Conservation (phyloP, 2,888 invertebrate species). For the Zootermopsis nevadensis region DNA sequence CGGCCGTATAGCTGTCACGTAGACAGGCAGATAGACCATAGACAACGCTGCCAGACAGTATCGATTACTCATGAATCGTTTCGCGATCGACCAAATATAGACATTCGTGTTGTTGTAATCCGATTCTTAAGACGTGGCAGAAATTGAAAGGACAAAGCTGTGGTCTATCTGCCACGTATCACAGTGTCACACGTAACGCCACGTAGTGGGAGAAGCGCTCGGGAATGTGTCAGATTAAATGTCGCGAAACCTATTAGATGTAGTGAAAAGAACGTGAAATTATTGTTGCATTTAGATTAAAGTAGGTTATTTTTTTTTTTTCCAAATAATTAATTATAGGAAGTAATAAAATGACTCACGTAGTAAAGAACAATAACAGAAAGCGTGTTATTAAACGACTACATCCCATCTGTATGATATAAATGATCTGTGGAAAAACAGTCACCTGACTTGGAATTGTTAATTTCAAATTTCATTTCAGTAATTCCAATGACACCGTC, state of each 20-base stretch:
- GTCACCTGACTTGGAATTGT: too few species aligned
- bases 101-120: too few species aligned
- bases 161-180: background rate
- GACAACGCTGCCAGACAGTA: background rate
- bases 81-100: too few species aligned
- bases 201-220: conserved; percentile 4
- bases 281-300: conserved; percentile 41
- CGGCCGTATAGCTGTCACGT: background rate
- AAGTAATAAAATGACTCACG: conserved; percentile 2
- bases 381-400: too few species aligned
- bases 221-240: background rate
- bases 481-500: too few species aligned
- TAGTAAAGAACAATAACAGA: background rate
- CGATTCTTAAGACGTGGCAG: too few species aligned
- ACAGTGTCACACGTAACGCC: background rate
- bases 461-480: too few species aligned
- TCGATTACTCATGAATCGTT: too few species aligned
- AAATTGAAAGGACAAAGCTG: background rate
- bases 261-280: conserved; percentile 10
- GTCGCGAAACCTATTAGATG: background rate
- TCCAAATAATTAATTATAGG: conserved; percentile 9
- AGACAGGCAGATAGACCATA: background rate
- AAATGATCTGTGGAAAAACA: too few species aligned
- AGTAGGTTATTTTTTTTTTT: conserved; percentile 36
- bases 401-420: too few species aligned